Conservation (phyloP, 2,113 vertebrate genomes). For the Albula glossodonta region DNA sequence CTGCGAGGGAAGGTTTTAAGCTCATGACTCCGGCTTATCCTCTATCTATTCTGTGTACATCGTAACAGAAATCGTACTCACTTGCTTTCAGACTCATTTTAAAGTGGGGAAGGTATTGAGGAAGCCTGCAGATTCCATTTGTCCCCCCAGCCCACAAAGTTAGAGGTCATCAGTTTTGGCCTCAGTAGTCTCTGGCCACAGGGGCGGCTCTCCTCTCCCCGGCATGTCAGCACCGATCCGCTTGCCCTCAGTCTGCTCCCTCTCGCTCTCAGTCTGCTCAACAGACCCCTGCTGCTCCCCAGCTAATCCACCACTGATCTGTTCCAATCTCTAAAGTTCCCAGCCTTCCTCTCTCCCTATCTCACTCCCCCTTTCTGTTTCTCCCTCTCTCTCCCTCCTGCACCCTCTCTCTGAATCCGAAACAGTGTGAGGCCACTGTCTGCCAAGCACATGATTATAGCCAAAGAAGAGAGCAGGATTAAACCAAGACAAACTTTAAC, state of each 20-base stretch:
- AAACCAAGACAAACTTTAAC: neutral
- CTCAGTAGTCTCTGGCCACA: neutral
- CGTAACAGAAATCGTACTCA: no score
- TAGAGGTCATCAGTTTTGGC: neutral
- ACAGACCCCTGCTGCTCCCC: neutral
- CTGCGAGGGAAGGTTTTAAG: no score
- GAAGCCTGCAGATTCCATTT: neutral
- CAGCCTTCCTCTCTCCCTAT: neutral
- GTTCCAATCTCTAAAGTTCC: neutral
- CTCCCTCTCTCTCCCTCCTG: neutral
- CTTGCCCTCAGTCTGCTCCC: no score
- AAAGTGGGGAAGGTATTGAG: neutral
- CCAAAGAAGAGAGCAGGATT: neutral
- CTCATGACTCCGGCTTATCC: no score
- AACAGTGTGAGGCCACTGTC: neutral
- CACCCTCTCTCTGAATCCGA: constrained; percentile 1
- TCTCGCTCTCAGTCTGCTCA: neutral
- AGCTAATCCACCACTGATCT: neutral
- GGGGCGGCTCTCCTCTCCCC: neutral
- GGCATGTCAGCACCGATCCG: neutral
- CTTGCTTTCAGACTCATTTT: neutral
- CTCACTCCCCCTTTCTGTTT: neutral
- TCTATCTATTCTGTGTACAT: no score
- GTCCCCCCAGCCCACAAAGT: neutral
- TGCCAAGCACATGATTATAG: constrained; percentile 3